phyloP scores from a whole-genome alignment of 2,797 vertebrate genomes.

The Pseudomugil tenellus region DNA sequence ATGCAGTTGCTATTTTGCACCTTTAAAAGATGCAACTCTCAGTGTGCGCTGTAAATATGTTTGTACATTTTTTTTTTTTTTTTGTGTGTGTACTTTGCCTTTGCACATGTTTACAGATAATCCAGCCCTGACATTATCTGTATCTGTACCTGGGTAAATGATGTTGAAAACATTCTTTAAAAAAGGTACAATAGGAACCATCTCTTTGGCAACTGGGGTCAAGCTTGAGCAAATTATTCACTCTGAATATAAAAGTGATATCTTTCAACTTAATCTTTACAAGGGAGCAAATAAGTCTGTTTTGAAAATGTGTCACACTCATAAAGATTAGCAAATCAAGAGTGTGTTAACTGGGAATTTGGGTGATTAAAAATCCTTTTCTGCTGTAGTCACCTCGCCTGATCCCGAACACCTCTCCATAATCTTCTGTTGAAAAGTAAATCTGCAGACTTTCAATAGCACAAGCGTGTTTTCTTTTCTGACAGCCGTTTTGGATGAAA shows the following conservation, averaged over 20 bases:
- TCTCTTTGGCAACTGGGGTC: not conserved
- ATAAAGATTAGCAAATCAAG: not conserved
- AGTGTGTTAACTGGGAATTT: not conserved
- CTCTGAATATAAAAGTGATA: not conserved
- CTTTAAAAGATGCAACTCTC: too few relatives aligned
- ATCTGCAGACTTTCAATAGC: slow-evolving; percentile 23
- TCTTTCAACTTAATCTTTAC: not conserved
- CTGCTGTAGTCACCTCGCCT: not conserved
- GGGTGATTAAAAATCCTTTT: not conserved
- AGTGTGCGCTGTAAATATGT: too few relatives aligned
- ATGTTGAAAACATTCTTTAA: not conserved
- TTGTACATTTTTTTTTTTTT: too few relatives aligned
- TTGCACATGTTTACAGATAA: too few relatives aligned
- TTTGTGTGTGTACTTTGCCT: too few relatives aligned
- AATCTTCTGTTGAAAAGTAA: slow-evolving; percentile 38
- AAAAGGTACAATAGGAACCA: not conserved
- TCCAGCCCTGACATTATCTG: not conserved
- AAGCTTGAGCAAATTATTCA: not conserved
- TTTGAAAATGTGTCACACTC: not conserved
- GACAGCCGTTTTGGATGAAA: slow-evolving; percentile 31
- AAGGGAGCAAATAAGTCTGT: not conserved
- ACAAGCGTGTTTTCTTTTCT: slow-evolving; percentile 32
- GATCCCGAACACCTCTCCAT: slow-evolving; percentile 8
- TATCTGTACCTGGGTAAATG: not conserved
- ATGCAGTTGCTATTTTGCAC: too few relatives aligned